Evolutionary conservation across 2,113 vertebrate species (phyloP), one percentile per base, ranked within the genome.

Genomic region (Daphoenositta chrysoptera): DNA sequence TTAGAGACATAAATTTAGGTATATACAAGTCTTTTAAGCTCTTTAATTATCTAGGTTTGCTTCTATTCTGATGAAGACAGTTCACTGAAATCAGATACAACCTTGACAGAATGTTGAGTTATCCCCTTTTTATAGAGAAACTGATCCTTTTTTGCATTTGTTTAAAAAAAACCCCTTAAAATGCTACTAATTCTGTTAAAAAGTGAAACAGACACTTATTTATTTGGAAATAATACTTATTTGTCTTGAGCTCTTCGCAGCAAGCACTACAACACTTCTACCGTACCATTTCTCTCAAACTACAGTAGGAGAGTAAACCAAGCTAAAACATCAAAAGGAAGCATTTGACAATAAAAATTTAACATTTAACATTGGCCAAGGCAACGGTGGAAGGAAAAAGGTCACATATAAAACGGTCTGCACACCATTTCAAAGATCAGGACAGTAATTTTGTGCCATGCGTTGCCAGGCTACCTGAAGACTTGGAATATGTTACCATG

Each of bases 1-100:
- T 69, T 61, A 72, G 28, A 92, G 57, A 80, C 65, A 90, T 48
- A 80, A n/a, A 76, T 57, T 9, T 72, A 37, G 90, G 44, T 26
- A 83, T 40, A 60, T 53, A 61, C 19, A 76, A 87, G 82, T 33
- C 40, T 53, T 82, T 87, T 65, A 92, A 91, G 66, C 61, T 83
- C 79, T 90, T 82, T 93, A 94, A 80, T 96, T 87, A 91, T n/a
- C 78, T 48, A 76, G 10, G 65, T 92, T 91, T 79, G 22, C 53
- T 84, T 33, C 78, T 76, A 7, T 95, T 84, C 54, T 89, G 58
- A 85, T 50, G 40, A 89, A 94, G 58, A 47, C 79, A 96, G 72
- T n/a, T 81, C 65, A 72, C 5, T 61, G 53, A 93, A 94, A 81
- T 72, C 48, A 77, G 57, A 54, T 89, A 40, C 15, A 68, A 69